Conservation (phyloP, 2,888 invertebrate genomes). For the Tetheella fluctuosa region DNA sequence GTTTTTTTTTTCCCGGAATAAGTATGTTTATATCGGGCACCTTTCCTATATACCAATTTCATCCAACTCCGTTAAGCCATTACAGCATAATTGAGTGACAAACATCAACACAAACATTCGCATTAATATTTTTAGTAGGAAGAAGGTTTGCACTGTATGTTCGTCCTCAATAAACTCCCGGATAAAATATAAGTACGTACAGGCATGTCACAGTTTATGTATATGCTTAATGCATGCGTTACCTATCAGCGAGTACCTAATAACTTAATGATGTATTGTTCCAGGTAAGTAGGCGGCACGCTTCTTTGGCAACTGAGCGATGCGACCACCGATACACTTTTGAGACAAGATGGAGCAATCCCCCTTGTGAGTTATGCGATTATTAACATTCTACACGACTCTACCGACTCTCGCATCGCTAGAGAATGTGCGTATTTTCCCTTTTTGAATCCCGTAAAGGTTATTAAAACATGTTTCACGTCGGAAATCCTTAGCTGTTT, state of each 20-base stretch:
- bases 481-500: constrained; percentile 12
- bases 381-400: constrained; percentile 51
- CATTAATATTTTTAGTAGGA: not conserved
- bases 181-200: not conserved
- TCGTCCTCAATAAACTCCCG: not conserved
- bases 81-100: too few species aligned
- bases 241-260: constrained; percentile 58
- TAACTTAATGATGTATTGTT: constrained; percentile 83
- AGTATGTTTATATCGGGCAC: too few species aligned
- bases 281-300: constrained; percentile 78
- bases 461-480: constrained; percentile 31
- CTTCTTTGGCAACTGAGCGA: constrained; percentile 59
- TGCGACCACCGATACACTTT: constrained; percentile 67
- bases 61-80: too few species aligned
- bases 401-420: constrained; percentile 16
- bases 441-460: constrained; percentile 39
- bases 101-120: too few species aligned
- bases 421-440: constrained; percentile 36
- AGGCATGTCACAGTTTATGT: constrained; percentile 33
- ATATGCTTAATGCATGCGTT: constrained; percentile 61
- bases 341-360: constrained; percentile 64
- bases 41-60: too few species aligned
- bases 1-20: too few species aligned
- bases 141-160: not conserved
- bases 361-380: constrained; percentile 63